A percentile compares a stretch with the other conserved stretches of the same genome.
Conservation (phyloP, 2,113 vertebrate species). For the Conger conger region DNA sequence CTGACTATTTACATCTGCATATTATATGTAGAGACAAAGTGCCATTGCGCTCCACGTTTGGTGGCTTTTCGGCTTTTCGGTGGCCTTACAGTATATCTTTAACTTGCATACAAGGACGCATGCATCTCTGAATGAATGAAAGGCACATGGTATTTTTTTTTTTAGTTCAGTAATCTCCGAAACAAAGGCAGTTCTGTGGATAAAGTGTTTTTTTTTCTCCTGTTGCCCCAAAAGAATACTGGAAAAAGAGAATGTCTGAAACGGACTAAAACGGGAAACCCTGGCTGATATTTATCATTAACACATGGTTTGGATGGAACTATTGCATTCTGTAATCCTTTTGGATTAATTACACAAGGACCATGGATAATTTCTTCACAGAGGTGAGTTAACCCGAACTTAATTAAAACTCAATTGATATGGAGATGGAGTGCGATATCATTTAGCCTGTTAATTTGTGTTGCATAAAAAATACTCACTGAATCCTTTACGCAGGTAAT, state of each 20-base stretch:
- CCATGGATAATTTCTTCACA: constrained; percentile 82
- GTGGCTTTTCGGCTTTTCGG: constrained; percentile 1
- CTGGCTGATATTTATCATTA: constrained; percentile 25
- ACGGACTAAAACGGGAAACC: constrained; percentile 30
- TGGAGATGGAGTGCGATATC: not conserved
- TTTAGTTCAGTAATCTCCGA: constrained; percentile 43
- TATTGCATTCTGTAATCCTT: constrained; percentile 44
- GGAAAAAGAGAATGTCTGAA: constrained; percentile 20
- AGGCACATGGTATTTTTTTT: constrained; percentile 23
- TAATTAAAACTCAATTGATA: not conserved
- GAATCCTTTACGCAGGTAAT: not conserved
- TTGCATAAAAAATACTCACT: not conserved
- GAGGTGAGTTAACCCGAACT: constrained; percentile 73
- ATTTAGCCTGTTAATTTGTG: not conserved
- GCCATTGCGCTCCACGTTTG: constrained; percentile 7
- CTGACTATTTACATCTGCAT: constrained; percentile 31
- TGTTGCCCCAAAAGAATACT: constrained; percentile 20
- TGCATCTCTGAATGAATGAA: constrained; percentile 2
- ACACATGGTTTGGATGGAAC: constrained; percentile 52
- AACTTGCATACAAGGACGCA: not conserved
- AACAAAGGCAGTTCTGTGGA: constrained; percentile 53
- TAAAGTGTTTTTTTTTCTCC: not conserved
- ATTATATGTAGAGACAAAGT: constrained; percentile 29
- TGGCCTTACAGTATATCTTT: not conserved
- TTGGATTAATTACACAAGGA: constrained; percentile 55